These are phyloP conservation scores for Crypturellus undulatus DNA, from an alignment of 2,113 vertebrate species.

Conservation along the genomic window DNA sequence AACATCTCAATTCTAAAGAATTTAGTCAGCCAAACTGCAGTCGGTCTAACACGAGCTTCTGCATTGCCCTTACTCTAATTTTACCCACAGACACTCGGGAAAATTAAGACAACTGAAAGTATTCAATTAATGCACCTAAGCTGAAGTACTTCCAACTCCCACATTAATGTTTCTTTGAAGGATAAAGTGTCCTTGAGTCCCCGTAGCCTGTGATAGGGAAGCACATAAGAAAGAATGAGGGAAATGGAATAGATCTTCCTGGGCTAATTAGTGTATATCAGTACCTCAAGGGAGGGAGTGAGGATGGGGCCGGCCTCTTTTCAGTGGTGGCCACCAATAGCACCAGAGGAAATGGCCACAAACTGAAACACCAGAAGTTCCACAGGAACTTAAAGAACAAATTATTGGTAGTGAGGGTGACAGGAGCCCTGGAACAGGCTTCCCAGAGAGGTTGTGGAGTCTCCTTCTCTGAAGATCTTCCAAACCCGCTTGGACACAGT, in stretches of 20 bases:
- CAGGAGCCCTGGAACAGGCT: too few relatives aligned
- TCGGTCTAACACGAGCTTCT: neutral
- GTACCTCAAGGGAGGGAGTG: too few relatives aligned
- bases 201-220: neutral
- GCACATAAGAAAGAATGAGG: neutral
- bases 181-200: neutral
- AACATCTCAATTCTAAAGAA: neutral
- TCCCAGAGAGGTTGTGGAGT: too few relatives aligned
- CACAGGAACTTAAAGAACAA: too few relatives aligned
- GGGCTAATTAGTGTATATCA: neutral
- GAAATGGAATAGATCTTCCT: neutral
- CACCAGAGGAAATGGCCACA: too few relatives aligned
- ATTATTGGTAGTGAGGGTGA: too few relatives aligned
- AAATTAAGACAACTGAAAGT: neutral
- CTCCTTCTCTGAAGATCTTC: too few relatives aligned
- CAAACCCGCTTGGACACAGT: too few relatives aligned
- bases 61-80: neutral
- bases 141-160: neutral
- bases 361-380: too few relatives aligned
- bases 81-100: neutral
- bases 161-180: neutral
- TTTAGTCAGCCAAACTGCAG: neutral
- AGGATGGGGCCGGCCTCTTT: too few relatives aligned
- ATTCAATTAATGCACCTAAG: neutral
- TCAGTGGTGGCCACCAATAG: too few relatives aligned